These are phyloP conservation scores for Diadumene lineata DNA, from an alignment of 92 coral and sea anemone species.

Conservation along the genomic window DNA sequence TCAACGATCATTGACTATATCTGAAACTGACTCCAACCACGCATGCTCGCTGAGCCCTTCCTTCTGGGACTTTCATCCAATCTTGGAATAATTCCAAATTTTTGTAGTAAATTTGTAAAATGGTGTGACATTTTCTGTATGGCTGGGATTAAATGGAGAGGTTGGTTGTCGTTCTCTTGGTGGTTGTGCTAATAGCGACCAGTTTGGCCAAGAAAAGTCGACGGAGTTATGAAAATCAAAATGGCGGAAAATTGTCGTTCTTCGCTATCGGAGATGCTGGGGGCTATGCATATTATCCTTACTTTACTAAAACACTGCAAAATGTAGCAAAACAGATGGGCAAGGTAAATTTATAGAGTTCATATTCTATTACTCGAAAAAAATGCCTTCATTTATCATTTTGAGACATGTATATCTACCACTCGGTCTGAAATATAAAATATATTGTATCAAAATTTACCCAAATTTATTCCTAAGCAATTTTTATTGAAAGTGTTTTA, in stretches of 20 bases:
- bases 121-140: slow-evolving; percentile 16
- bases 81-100: slow-evolving; percentile 11
- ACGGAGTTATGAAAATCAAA: slow-evolving; percentile 7
- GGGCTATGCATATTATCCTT: slow-evolving; percentile 68
- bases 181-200: slow-evolving; percentile 9
- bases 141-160: slow-evolving; percentile 49
- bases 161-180: slow-evolving; percentile 22
- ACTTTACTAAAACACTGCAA: slow-evolving; percentile 54
- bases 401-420: not conserved
- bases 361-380: not conserved
- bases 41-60: slow-evolving; percentile 2
- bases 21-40: slow-evolving; percentile 19
- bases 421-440: too few relatives aligned
- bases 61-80: not conserved
- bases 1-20: slow-evolving; percentile 34
- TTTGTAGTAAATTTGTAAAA: slow-evolving; percentile 8
- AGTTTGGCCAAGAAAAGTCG: slow-evolving; percentile 13
- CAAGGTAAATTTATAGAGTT: slow-evolving; percentile 45
- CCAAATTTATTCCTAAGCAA: not conserved
- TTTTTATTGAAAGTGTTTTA: not conserved
- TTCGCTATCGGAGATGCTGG: slow-evolving; percentile 90
- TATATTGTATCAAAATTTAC: not conserved
- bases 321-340: slow-evolving; percentile 77
- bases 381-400: not conserved
- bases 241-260: slow-evolving; percentile 55